A percentile compares a stretch with the other conserved stretches of the same genome.
Evolutionary conservation across 2,113 vertebrate genomes (phyloP).

Genomic region (Rattus norvegicus): DNA sequence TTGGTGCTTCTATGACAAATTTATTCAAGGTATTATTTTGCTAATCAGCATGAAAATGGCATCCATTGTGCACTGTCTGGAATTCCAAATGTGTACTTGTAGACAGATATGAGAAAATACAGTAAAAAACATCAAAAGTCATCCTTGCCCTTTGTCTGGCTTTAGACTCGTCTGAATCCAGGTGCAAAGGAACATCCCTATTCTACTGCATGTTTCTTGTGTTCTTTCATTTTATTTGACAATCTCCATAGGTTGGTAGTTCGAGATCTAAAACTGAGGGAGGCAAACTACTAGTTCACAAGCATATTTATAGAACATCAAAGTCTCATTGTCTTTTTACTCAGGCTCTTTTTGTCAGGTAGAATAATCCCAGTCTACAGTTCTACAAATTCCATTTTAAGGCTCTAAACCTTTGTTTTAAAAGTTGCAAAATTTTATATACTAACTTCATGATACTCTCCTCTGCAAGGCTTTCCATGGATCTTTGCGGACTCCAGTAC

Average conservation of each 20-base stretch:
- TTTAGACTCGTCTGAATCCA: not conserved
- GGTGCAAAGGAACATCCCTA: not conserved
- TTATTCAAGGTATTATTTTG: not conserved
- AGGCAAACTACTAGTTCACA: not conserved
- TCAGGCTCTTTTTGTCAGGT: not conserved
- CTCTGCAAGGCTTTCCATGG: not conserved
- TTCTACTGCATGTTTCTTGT: not conserved
- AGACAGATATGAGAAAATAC: not conserved
- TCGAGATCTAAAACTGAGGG: not conserved
- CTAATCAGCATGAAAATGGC: not conserved
- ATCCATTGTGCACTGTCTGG: not conserved
- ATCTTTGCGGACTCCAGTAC: not conserved
- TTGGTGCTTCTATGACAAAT: not conserved
- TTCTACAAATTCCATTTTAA: not conserved
- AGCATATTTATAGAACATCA: not conserved
- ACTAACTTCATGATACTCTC: not conserved
- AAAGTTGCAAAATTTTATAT: not conserved
- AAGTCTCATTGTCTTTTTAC: not conserved
- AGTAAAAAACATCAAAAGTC: not conserved
- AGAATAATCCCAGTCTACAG: not conserved
- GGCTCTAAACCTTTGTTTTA: not conserved
- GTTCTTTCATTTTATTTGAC: not conserved
- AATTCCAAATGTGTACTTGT: not conserved
- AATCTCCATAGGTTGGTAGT: not conserved
- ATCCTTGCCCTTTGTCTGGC: not conserved